A percentile compares a stretch with the other conserved stretches of the same genome.
phyloP scores from a whole-genome alignment of 2,113 vertebrate species.

The Ceuthmochares aereus region DNA sequence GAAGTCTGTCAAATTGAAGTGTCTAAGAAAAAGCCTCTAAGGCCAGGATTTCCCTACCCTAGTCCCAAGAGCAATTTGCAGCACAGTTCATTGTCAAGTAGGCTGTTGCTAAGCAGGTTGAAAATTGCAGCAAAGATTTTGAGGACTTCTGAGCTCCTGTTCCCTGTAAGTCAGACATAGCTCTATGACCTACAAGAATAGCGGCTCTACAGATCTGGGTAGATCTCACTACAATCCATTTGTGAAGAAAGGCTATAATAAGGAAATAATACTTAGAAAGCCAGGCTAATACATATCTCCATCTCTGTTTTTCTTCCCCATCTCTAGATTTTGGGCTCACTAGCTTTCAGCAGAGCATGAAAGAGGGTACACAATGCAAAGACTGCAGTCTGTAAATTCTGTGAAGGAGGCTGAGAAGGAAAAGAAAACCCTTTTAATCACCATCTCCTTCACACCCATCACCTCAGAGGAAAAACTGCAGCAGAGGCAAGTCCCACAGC shows the following conservation, averaged over 20 bases:
- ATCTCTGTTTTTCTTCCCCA: background rate
- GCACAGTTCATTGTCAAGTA: background rate
- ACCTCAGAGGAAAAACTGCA: background rate
- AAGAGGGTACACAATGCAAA: background rate
- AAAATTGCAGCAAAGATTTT: background rate
- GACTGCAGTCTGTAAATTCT: background rate
- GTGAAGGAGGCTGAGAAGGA: background rate
- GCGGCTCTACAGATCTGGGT: background rate
- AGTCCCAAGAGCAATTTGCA: background rate
- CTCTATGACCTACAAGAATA: background rate
- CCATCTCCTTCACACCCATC: background rate
- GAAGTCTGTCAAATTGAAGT: background rate
- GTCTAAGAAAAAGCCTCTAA: background rate
- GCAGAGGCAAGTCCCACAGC: background rate
- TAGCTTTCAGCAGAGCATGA: background rate
- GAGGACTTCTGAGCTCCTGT: background rate
- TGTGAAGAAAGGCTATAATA: background rate
- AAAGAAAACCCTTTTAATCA: background rate
- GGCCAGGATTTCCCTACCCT: too few species aligned
- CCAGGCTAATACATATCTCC: background rate
- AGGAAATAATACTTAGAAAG: too few species aligned
- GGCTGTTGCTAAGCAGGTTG: background rate
- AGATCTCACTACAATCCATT: background rate
- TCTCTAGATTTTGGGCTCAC: background rate
- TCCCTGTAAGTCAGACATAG: background rate